These are phyloP conservation scores for Cataglyphis cursor DNA, from an alignment of 2,888 invertebrate genomes.

Conservation along the genomic window DNA sequence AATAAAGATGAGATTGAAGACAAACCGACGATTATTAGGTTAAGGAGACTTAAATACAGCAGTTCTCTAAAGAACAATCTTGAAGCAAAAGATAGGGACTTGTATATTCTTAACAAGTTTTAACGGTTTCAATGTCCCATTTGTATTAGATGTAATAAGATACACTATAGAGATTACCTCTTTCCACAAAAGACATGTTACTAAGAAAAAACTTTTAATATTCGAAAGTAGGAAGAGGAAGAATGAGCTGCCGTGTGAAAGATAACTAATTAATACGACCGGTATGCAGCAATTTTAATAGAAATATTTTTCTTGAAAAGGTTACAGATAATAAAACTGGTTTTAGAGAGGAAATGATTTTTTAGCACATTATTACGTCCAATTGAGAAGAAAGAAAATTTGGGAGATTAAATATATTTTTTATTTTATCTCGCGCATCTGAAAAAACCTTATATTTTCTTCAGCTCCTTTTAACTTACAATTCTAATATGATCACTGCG, in stretches of 20 bases:
- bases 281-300: conserved; percentile 21
- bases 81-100: not conserved
- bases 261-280: conserved; percentile 2
- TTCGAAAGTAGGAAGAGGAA: conserved; percentile 6
- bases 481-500: too few species aligned
- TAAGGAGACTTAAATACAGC: not conserved
- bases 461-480: not conserved
- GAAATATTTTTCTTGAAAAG: not conserved
- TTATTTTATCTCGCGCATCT: conserved; percentile 16
- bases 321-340: not conserved
- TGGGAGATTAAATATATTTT: not conserved
- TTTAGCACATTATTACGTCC: not conserved
- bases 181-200: not conserved
- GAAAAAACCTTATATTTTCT: not conserved
- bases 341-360: not conserved
- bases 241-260: not conserved
- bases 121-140: not conserved
- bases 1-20: conserved; percentile 8
- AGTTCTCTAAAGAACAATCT: conserved; percentile 12
- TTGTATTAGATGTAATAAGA: not conserved
- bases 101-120: not conserved
- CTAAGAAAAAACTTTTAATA: not conserved
- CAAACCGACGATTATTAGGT: conserved; percentile 6
- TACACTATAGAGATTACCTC: not conserved
- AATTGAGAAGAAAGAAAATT: not conserved